Evolutionary conservation across 2,888 invertebrate species (phyloP).

Genomic region (Cryptus armator): DNA sequence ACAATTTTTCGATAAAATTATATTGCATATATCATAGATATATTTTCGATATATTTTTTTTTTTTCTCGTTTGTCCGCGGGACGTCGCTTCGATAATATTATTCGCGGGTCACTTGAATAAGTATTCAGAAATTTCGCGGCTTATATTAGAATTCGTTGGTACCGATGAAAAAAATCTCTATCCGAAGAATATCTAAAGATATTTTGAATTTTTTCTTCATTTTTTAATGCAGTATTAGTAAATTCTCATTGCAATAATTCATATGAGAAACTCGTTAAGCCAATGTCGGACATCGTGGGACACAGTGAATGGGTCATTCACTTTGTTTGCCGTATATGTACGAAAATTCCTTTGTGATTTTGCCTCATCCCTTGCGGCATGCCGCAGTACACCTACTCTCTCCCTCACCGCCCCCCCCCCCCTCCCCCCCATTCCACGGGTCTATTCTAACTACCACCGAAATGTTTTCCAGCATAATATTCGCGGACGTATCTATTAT

Average conservation of each 20-base stretch:
- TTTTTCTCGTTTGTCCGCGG: no score
- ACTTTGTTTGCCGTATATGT: neutral
- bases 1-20: no score
- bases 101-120: no score
- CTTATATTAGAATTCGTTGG: no score
- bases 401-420: neutral
- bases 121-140: no score
- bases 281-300: neutral
- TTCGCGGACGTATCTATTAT: conserved; percentile 35
- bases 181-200: no score
- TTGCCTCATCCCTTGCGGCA: neutral
- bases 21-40: no score
- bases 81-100: no score
- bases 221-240: neutral
- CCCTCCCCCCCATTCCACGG: neutral
- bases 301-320: neutral
- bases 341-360: neutral
- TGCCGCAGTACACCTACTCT: neutral
- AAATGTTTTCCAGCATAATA: conserved; percentile 25
- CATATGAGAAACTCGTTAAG: neutral
- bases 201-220: neutral
- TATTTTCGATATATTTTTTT: no score
- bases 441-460: neutral
- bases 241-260: neutral
- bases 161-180: no score